Evolutionary conservation across 2,113 vertebrate genomes (phyloP).

Genomic region (Pteronura brasiliensis): DNA sequence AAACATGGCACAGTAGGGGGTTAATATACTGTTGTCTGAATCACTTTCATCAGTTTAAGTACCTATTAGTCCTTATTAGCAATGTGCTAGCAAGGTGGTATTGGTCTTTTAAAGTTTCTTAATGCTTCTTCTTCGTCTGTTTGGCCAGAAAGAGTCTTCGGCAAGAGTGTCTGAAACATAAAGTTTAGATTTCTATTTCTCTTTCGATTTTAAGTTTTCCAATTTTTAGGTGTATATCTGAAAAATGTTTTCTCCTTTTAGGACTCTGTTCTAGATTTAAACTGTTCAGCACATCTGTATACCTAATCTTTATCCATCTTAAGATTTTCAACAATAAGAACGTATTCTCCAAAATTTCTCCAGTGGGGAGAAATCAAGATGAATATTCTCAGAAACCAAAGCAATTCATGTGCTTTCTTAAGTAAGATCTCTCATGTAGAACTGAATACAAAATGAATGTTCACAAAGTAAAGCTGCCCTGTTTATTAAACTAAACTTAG

Average conservation of each 20-base stretch:
- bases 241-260: slow-evolving; percentile 32
- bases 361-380: background rate
- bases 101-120: slow-evolving; percentile 73
- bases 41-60: slow-evolving; percentile 78
- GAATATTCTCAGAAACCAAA: slow-evolving; percentile 5
- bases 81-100: slow-evolving; percentile 66
- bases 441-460: background rate
- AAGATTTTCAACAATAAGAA: slow-evolving; percentile 31
- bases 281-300: background rate
- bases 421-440: background rate
- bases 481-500: slow-evolving; percentile 5
- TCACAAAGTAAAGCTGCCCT: background rate
- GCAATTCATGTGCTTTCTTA: background rate
- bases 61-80: slow-evolving; percentile 77
- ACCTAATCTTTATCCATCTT: background rate
- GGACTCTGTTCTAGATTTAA: background rate
- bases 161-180: background rate
- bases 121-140: slow-evolving; percentile 42
- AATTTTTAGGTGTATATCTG: slow-evolving; percentile 10
- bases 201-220: slow-evolving; percentile 9
- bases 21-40: slow-evolving; percentile 78
- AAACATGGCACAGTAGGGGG: slow-evolving; percentile 71
- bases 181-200: slow-evolving; percentile 14
- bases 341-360: slow-evolving; percentile 3
- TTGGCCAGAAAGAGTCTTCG: slow-evolving; percentile 8